Base-by-base conservation (phyloP, 2,797 vertebrate species). In the Salmo trutta region DNA sequence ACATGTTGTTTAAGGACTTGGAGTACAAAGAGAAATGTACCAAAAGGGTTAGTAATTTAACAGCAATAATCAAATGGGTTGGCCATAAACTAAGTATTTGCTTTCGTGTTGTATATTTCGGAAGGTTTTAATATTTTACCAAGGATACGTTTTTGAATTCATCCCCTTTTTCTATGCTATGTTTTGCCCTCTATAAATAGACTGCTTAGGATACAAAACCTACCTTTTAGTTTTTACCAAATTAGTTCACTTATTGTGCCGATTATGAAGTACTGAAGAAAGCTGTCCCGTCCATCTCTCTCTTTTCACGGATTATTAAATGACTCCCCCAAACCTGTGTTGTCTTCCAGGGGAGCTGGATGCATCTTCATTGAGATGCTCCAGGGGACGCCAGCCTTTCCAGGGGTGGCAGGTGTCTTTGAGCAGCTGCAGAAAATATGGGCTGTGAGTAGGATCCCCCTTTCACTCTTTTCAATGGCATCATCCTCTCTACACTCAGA, bases 301-400 rank as follows among this genome's bases (percentile, higher is more conserved):
- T 24, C 12, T 47, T 47, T 47, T 47, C 10, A 21, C 36, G 51
- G 62, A 6, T 59, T 59, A 59, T 6, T 59, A 8, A 59, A 59
- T 59, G 19, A 59, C 5, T 59, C 19, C n/a, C 56, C 21, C 31
- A 16, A 33, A 19, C 29, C 66, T 36, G 66, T 68, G 66, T 29
- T 82, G 69, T 81, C 74, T 78, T 88, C 36, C 84, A 98, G 97
- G 96, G 96, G 95, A 0, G 96, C 96, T 3, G 96, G 97, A 36
- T 98, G 96, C 79, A 93, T 98, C 90, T 97, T 98, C 81, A 91
- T 97, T 29, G 96, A 98, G 93, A 98, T 98, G 97, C 94, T 97
- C 85, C 96, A 97, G 88, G 96, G 96, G 74, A 91, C 93, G 65
- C 95, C 96, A 65, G 90, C 97, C 19, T 97, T 98, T 89, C 94